phyloP scores from a whole-genome alignment of 2,888 invertebrate genomes.

The Eupithecia insigniata region DNA sequence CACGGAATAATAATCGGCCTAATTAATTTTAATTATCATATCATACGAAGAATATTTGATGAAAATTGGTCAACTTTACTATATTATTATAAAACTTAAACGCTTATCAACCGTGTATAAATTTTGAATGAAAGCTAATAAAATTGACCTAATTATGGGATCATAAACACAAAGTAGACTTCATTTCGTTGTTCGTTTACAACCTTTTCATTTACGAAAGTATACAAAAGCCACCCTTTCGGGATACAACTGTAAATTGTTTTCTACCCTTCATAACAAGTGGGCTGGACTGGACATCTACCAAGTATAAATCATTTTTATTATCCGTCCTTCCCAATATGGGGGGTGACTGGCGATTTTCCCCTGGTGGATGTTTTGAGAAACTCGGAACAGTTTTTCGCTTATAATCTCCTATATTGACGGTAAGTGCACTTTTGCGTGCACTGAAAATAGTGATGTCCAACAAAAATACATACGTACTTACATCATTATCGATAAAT shows the following conservation, averaged over 20 bases:
- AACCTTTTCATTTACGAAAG: constrained; percentile 32
- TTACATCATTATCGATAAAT: constrained; percentile 7
- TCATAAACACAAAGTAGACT: constrained; percentile 22
- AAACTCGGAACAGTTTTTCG: constrained; percentile 71
- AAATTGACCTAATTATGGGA: constrained; percentile 13
- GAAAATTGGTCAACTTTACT: neutral
- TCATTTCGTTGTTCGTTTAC: constrained; percentile 21
- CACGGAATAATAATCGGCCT: neutral
- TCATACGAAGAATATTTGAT: neutral
- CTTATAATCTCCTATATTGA: constrained; percentile 60
- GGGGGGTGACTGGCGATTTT: constrained; percentile 69
- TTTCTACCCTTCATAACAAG: constrained; percentile 76
- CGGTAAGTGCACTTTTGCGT: constrained; percentile 73
- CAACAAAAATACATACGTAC: neutral
- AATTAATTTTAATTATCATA: neutral
- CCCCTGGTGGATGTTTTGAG: constrained; percentile 58
- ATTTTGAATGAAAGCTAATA: neutral
- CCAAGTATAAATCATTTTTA: constrained; percentile 80
- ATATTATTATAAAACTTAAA: neutral
- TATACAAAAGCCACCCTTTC: constrained; percentile 53
- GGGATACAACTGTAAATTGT: constrained; percentile 74
- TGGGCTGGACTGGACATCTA: constrained; percentile 70
- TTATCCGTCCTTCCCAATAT: constrained; percentile 62
- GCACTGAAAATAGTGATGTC: constrained; percentile 46
- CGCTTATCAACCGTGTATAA: neutral